A percentile compares a stretch with the other conserved stretches of the same genome.
Evolutionary conservation across 2,113 vertebrate genomes (phyloP).

Genomic region (Oenanthe melanoleuca): DNA sequence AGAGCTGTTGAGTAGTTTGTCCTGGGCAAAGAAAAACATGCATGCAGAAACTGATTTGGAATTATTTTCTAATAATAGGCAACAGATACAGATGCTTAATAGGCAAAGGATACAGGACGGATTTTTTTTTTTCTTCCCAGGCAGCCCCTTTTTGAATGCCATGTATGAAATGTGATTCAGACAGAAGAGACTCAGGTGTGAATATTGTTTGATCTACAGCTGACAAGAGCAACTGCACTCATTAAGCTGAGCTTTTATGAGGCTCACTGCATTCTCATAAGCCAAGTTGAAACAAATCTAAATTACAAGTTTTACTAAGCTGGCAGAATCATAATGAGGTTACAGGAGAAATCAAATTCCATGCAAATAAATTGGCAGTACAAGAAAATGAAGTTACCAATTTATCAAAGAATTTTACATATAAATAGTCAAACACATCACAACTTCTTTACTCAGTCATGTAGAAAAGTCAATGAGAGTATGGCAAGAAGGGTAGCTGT

Average conservation of each 20-base stretch:
- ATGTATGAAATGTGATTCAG: not conserved
- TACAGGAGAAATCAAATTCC: not conserved
- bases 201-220: not conserved
- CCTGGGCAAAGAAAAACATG: not conserved
- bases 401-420: not conserved
- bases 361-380: not conserved
- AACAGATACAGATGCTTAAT: not conserved
- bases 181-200: conserved; percentile 1
- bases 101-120: not conserved
- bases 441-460: not conserved
- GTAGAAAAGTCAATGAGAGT: not conserved
- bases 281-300: not conserved
- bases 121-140: not conserved
- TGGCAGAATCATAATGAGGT: not conserved
- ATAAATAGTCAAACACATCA: not conserved
- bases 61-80: conserved; percentile 1
- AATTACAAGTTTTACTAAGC: not conserved
- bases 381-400: not conserved
- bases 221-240: not conserved
- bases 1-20: conserved; percentile 5
- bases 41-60: not conserved
- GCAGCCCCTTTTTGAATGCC: not conserved
- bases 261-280: not conserved
- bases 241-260: conserved; percentile 5
- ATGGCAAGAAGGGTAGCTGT: not conserved